Evolutionary conservation across 2,113 vertebrate genomes (phyloP), one percentile per base, ranked within the genome.

Genomic region (Ginglymostoma cirratum): DNA sequence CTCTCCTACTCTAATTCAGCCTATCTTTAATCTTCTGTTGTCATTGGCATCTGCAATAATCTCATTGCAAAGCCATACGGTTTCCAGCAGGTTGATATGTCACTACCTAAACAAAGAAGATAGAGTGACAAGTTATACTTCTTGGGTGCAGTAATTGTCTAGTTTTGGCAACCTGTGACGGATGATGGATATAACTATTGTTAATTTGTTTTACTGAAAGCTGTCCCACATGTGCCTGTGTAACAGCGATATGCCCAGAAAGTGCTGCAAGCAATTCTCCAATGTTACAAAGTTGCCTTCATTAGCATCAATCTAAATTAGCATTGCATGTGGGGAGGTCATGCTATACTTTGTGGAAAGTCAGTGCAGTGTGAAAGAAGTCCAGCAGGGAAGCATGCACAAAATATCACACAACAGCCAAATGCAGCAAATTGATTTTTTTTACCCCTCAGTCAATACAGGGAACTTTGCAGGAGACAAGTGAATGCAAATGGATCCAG

Each of bases 101-200:
- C 69, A 30, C 94, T 48, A 5, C 94, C 14, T 72, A 19, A 95
- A 95, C 72, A 52, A 95, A 95, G 23, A 45, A 30, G 27, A 52
- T 15, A 72, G 67, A 95, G 52, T 95, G 94, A 72, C 42, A 95
- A 45, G 94, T 95, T 45, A 95, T 95, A 45, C 94, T 72, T 76
- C 67, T 52, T 95, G 67, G 27, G 94, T 45, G 45, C 94, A 34
- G 42, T 52, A 24, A 95, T 95, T 95, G 94, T 34, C 94, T 15
- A 52, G 69, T 69, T 95, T 95, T 95, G 94, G 72, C 69, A 72
- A 52, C 45, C 23, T 72, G 94, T 52, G 45, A 66, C 23, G 10
- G 45, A 76, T 95, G 94, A 72, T 72, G 42, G 38, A 48, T 95
- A 52, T 52, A 95, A 95, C 42, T 95, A 95, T 52, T 76, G 67